Percentiles rank a stretch among this genome's conserved stretches.
Evolutionary conservation across 1,140 invertebrate species (phyloP).

Genomic region (Cyphomyrmex costatus): DNA sequence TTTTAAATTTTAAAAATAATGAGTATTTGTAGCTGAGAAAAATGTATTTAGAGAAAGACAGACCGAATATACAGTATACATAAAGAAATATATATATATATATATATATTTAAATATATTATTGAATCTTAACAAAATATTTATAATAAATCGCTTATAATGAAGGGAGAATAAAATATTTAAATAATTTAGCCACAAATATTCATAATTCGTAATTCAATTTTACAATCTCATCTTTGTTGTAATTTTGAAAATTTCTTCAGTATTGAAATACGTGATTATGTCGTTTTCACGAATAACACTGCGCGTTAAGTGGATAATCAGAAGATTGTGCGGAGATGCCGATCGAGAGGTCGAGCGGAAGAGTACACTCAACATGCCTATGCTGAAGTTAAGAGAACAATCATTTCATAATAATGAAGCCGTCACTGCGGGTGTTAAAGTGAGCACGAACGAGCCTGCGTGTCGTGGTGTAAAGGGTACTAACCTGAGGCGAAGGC

Average conservation of each 20-base stretch:
- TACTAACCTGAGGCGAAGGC: constrained; percentile 84
- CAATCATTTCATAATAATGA: constrained; percentile 59
- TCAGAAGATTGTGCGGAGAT: neutral
- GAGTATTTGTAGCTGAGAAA: neutral
- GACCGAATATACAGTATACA: neutral
- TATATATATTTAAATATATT: neutral
- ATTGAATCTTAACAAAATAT: neutral
- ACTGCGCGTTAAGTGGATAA: neutral
- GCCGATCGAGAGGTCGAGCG: constrained; percentile 17
- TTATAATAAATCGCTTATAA: neutral
- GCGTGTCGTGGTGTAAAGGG: constrained; percentile 24
- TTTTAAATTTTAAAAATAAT: neutral
- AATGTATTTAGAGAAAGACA: neutral
- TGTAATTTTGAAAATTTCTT: neutral
- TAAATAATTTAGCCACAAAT: neutral
- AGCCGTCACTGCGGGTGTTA: constrained; percentile 39
- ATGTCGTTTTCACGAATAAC: neutral
- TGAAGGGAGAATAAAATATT: neutral
- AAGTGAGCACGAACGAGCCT: constrained; percentile 3
- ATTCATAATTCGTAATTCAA: neutral
- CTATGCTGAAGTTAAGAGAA: constrained; percentile 16
- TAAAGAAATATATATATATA: neutral
- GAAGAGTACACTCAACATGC: constrained; percentile 6
- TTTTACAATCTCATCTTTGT: neutral
- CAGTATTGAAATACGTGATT: neutral